Evolutionary conservation across 2,888 invertebrate species (phyloP), one percentile per base, ranked within the genome.

Genomic region (Andricus quercusramuli): DNA sequence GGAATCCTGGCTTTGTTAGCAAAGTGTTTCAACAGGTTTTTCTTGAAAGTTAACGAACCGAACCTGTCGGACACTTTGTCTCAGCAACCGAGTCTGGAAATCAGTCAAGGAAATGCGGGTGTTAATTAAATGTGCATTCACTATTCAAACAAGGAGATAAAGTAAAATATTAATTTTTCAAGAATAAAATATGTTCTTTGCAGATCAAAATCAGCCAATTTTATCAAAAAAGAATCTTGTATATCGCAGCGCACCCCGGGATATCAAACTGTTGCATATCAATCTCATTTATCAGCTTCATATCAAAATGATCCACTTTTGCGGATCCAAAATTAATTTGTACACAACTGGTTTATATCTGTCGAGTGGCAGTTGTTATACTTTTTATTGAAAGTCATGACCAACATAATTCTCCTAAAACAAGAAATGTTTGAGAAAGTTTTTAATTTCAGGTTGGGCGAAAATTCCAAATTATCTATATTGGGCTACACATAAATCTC

Each of bases 1-100:
- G 74, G 74, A 74, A 74, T 74, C 74, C 74, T 74, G 47, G 51
- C 74, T 74, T 74, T 74, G 74, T 74, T 74, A 74, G 74, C 74
- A 51, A 74, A 74, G 74, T 74, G 74, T 74, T 56, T 56, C 74
- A 74, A 74, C 74, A 56, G 74, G 74, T 74, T 74, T 74, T 74
- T 74, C 74, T 74, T 74, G 51, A 74, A 74, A 74, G 74, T 32
- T 74, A 56, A 56, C 56, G 32, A 74, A 56, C 74, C 56, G 51
- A 74, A 56, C 32, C 37, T 32, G 74, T 32, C 51, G 20, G 32
- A 74, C 56, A 74, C 56, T 56, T 74, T 74, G 74, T 29, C 74
- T 51, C 32, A 56, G 37, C 56, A 56, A 29, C 74, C 74, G n/a
- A 32, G 32, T 74, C 56, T 74, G 74, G 74, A 56, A 74, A 37